These are phyloP conservation scores for Pitangus sulphuratus DNA, from an alignment of 2,797 vertebrate species.

Conservation along the genomic window DNA sequence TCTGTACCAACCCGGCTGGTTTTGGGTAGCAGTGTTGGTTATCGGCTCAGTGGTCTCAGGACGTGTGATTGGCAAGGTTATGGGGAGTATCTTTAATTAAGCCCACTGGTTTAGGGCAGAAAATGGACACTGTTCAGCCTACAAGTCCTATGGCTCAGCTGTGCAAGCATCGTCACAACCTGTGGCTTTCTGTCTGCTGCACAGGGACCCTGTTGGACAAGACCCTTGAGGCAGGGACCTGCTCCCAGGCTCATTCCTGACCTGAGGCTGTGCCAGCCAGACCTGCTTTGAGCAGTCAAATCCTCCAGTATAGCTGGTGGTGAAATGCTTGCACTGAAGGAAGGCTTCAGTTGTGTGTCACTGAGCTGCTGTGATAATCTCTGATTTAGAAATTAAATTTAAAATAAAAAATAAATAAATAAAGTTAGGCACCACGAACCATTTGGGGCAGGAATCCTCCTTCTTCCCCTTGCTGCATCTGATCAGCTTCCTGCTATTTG, in stretches of 20 bases:
- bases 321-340: neutral
- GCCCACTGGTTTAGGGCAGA: neutral
- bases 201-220: neutral
- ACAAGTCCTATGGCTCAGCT: neutral
- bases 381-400: neutral
- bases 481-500: neutral
- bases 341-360: neutral
- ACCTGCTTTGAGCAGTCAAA: fast-evolving
- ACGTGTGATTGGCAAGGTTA: neutral
- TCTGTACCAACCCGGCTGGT: neutral
- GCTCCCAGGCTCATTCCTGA: neutral
- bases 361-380: neutral
- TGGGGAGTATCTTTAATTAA: neutral
- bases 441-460: neutral
- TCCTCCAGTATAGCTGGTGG: neutral
- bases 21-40: neutral
- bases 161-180: neutral
- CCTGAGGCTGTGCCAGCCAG: fast-evolving
- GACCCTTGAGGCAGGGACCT: neutral
- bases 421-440: neutral
- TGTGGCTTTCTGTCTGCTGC: fast-evolving
- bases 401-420: neutral
- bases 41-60: neutral
- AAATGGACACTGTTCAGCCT: neutral
- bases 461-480: neutral